Evolutionary conservation across 2,797 vertebrate species (phyloP), one percentile per base, ranked within the genome.

Genomic region (Etheostoma perlongum): DNA sequence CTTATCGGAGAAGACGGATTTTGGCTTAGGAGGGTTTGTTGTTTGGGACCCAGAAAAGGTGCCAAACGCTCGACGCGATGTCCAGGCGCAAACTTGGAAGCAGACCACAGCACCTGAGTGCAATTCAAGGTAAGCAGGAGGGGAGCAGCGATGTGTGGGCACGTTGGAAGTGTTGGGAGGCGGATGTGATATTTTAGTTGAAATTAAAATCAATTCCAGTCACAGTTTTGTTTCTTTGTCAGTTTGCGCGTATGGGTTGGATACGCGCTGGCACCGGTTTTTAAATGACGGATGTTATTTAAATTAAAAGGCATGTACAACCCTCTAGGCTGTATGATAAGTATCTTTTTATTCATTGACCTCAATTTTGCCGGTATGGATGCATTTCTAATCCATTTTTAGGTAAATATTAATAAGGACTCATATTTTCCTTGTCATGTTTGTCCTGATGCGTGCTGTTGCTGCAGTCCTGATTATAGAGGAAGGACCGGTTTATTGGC

Each of bases 31-130:
- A 44, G 25, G 12, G 21, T 19, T 68, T 19, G 5, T 25, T 19
- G 10, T 54, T 61, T 75, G 64, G 67, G 77, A 85, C 69, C 66
- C 63, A 54, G 42, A 66, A 16, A 65, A 67, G 84, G 85, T 77
- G 85, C 80, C 82, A 70, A 67, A 78, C 78, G 65, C 79, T 65
- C 87, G 78, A 75, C 89, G 88, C 80, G 91, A 94, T 96, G 95
- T 96, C 95, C 92, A 95, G 95, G 86, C 95, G 95, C 82, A 96
- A 96, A 95, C 91, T 96, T 91, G 95, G 95, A 67, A 96, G 95
- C 88, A 91, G 93, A 94, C 95, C 95, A 76, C 95, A 95, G 89
- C 95, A 96, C 95, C 94, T 96, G 94, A 95, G 93, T 51, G 88
- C 87, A 49, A 94, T 96, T 85, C 92, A 95, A 94, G 95, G 95